Conservation (phyloP, 1,140 invertebrate species). For the Leucophenga varia region DNA sequence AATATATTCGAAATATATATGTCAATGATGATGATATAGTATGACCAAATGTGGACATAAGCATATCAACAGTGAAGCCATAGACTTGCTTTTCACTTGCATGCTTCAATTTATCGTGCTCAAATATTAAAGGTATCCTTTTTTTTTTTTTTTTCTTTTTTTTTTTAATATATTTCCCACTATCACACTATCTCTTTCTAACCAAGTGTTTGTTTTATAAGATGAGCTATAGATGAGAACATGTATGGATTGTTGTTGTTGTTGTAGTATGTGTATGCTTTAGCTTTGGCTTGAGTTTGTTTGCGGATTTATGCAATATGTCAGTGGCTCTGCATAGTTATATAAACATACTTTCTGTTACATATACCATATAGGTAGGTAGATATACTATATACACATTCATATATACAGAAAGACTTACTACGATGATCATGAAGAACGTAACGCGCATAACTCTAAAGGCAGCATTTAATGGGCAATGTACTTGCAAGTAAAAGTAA, state of each 20-base stretch:
- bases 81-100: too few relatives aligned
- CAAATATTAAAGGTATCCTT: too few relatives aligned
- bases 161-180: too few relatives aligned
- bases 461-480: constrained; percentile 47
- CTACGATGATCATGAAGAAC: too few relatives aligned
- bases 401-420: constrained; percentile 17
- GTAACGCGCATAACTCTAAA: too few relatives aligned
- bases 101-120: too few relatives aligned
- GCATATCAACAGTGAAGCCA: not conserved
- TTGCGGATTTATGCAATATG: constrained; percentile 54
- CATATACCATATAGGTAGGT: not conserved
- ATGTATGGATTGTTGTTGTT: too few relatives aligned
- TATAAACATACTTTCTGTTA: too few relatives aligned
- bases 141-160: too few relatives aligned
- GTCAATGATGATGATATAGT: constrained; percentile 48
- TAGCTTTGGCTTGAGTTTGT: constrained; percentile 32
- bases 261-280: too few relatives aligned
- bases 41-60: not conserved
- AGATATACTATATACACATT: not conserved
- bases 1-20: constrained; percentile 29
- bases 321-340: constrained; percentile 26
- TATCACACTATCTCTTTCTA: constrained; percentile 25
- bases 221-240: too few relatives aligned
- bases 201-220: too few relatives aligned
- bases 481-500: constrained; percentile 43